Evolutionary conservation across 2,797 vertebrate genomes (phyloP).

Genomic region (Sarcophilus harrisii): DNA sequence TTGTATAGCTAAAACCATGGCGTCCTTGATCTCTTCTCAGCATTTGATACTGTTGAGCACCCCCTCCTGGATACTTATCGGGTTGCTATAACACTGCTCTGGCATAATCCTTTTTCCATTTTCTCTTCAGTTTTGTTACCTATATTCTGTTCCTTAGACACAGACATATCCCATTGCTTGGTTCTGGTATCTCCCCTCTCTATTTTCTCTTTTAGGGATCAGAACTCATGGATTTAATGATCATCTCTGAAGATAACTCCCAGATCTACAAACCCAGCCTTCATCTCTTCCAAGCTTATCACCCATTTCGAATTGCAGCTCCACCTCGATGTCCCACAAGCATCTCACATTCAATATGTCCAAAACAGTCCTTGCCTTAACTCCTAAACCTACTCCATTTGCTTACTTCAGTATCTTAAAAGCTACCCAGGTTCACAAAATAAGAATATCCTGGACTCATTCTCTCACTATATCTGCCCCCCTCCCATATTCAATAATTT

Average conservation of each 20-base stretch:
- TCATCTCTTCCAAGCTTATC: neutral
- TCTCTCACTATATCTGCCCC: neutral
- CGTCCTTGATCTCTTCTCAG: neutral
- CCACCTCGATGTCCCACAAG: neutral
- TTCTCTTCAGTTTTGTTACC: neutral
- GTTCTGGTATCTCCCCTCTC: neutral
- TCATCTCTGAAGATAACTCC: neutral
- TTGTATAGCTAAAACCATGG: neutral
- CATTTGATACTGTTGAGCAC: neutral
- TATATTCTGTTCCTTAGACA: neutral
- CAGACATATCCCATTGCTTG: neutral
- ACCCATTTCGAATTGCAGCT: neutral
- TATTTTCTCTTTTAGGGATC: neutral
- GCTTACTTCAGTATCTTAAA: neutral
- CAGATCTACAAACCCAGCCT: neutral
- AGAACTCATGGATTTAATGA: neutral
- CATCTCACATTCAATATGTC: neutral
- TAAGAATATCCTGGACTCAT: neutral
- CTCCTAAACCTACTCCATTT: neutral
- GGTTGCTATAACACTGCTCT: neutral
- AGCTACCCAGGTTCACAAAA: neutral
- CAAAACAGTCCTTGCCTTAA: neutral
- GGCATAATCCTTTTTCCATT: neutral
- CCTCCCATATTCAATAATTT: neutral
- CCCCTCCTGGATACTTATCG: neutral